phyloP scores from a whole-genome alignment of 92 coral and sea anemone genomes.

The Epizoanthus stellaris region DNA sequence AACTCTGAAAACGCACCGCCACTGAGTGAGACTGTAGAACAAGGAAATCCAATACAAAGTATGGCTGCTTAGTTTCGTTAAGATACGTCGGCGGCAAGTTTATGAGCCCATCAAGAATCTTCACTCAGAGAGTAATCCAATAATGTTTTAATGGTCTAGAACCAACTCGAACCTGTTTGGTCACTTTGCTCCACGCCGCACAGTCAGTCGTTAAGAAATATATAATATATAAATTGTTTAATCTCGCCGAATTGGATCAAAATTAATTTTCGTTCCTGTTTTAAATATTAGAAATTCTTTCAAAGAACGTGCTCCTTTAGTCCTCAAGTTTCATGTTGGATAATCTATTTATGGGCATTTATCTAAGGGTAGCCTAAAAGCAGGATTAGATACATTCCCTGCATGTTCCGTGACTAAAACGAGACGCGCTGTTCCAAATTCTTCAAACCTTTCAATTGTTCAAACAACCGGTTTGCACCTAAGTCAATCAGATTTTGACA shows the following conservation, averaged over 20 bases:
- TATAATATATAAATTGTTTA: background rate
- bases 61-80: background rate
- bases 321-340: background rate
- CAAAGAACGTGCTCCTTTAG: background rate
- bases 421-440: constrained; percentile 6
- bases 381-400: background rate
- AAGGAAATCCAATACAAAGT: background rate
- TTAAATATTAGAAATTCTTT: background rate
- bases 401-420: background rate
- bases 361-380: background rate
- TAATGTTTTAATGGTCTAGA: constrained; percentile 3
- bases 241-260: constrained; percentile 18
- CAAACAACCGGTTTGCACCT: constrained; percentile 12
- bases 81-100: constrained; percentile 27
- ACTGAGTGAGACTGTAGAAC: background rate
- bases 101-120: background rate
- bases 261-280: background rate
- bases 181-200: constrained; percentile 5
- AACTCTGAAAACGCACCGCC: too few relatives aligned
- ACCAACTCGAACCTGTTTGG: background rate
- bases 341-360: background rate
- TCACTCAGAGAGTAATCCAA: constrained; percentile 29
- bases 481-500: constrained; percentile 45
- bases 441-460: constrained; percentile 20
- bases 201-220: background rate